A percentile compares a stretch with the other conserved stretches of the same genome.
Conservation (phyloP, 2,113 vertebrate species). For the Myxocyprinus asiaticus region DNA sequence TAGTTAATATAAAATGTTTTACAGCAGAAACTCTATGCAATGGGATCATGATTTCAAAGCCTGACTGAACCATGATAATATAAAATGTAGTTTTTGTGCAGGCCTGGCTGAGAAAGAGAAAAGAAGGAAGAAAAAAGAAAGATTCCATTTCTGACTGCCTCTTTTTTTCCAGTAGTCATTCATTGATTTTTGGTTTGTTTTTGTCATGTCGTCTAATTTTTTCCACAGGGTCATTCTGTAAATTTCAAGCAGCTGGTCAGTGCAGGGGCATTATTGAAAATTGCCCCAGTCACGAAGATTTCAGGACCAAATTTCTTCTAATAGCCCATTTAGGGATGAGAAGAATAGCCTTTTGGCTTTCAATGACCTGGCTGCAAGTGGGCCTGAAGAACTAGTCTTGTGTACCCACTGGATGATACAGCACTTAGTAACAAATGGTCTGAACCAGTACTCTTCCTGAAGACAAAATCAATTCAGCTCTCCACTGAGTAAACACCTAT, state of each 20-base stretch:
- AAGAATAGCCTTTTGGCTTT: constrained; percentile 50
- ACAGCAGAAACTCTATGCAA: too few relatives aligned
- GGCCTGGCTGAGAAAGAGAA: too few relatives aligned
- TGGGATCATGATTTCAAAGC: too few relatives aligned
- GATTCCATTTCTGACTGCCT: too few relatives aligned
- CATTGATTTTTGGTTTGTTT: too few relatives aligned
- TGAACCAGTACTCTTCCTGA: constrained; percentile 5
- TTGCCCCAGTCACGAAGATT: constrained; percentile 54
- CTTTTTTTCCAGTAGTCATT: too few relatives aligned
- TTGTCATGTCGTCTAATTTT: constrained; percentile 64
- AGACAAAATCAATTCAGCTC: constrained; percentile 31
- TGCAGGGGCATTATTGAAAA: constrained; percentile 55
- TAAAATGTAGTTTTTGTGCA: too few relatives aligned
- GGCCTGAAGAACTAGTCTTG: not conserved
- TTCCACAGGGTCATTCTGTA: constrained; percentile 59
- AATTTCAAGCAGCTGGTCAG: constrained; percentile 67
- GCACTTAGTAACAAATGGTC: constrained; percentile 15
- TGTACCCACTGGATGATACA: constrained; percentile 20
- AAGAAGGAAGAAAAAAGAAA: too few relatives aligned
- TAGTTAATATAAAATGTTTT: too few relatives aligned
- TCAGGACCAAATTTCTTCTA: constrained; percentile 62
- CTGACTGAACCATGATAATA: too few relatives aligned
- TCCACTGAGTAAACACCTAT: constrained; percentile 37
- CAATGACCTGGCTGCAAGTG: constrained; percentile 19
- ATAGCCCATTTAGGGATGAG: constrained; percentile 66